Evolutionary conservation across 1,140 invertebrate species (phyloP), one percentile per base, ranked within the genome.

Genomic region (Helicoverpa zea): DNA sequence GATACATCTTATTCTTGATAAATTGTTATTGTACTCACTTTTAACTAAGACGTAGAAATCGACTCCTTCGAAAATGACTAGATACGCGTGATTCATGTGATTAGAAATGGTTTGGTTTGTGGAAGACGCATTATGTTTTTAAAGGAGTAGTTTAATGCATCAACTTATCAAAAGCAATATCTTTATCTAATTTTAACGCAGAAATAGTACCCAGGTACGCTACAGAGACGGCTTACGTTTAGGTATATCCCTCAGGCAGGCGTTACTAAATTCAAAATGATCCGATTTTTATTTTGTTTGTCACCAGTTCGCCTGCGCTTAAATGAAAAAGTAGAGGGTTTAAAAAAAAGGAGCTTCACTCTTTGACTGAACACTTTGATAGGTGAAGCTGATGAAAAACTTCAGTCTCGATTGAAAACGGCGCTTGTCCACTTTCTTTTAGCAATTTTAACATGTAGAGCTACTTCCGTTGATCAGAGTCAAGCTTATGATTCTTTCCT

Each of bases 281-380:
- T n/a, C n/a, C 9, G 16, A 47, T 18, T 23, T 64, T 64, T n/a
- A 3, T 64, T 66, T 47, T 49, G n/a, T 66, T 49, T 66, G n/a
- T n/a, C 35, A 35, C 35, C 63, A 16, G n/a, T 49, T 49, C 63
- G n/a, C 63, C 35, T n/a, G 35, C 11, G 43, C 63, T 47, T 66
- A 47, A 66, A 66, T 66, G 63, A 66, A 66, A 66, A 66, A 66
- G 63, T n/a, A 47, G 43, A 35, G 35, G 35, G n/a, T 23, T 16
- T 18, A 3, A 43, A 49, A 23, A 66, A 66, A 66, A 66, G n/a
- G 7, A 49, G 12, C 9, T 3, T 13, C 63, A 29, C 9, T 43
- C 63, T 66, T 66, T 66, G 58, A 29, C 18, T 59, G n/a, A 66
- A 49, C 63, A 49, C 63, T 66, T 66, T 66, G 63, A 47, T 66